Percentiles rank a stretch among this genome's conserved stretches.
Conservation (phyloP, 1,140 invertebrate genomes). For the Trichonephila clavipes region DNA sequence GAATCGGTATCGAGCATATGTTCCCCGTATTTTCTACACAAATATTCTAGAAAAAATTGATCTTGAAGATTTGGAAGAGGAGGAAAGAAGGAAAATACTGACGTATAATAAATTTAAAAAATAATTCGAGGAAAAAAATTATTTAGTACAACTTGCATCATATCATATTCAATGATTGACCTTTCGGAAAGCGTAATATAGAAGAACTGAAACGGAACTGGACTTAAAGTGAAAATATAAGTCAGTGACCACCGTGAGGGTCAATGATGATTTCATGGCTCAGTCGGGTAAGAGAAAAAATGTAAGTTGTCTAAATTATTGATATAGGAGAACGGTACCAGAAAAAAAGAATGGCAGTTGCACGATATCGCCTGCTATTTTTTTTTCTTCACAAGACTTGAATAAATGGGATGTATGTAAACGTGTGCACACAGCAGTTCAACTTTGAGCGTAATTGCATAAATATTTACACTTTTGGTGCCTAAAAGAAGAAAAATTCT, state of each 20-base stretch:
- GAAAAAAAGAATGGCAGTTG: neutral
- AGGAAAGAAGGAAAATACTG: too few species aligned
- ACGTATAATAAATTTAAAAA: too few species aligned
- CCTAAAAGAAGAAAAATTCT: too few species aligned
- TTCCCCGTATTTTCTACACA: too few species aligned
- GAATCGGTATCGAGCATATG: too few species aligned
- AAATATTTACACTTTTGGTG: neutral
- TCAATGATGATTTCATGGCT: neutral
- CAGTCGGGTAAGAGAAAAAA: neutral
- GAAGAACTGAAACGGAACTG: neutral
- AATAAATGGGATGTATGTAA: neutral
- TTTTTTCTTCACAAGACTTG: neutral
- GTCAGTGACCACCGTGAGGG: conserved; percentile 13
- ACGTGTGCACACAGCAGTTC: neutral
- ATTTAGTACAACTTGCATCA: too few species aligned
- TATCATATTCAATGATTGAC: neutral
- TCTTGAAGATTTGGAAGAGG: too few species aligned
- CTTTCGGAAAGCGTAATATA: neutral
- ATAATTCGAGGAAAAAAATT: too few species aligned
- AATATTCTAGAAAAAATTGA: too few species aligned
- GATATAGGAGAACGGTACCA: neutral
- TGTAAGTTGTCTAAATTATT: neutral
- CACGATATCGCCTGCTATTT: neutral
- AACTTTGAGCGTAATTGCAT: neutral
- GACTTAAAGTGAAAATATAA: neutral